Percentiles rank a stretch among this genome's conserved stretches.
Evolutionary conservation across 2,888 invertebrate species (phyloP).

Genomic region (Saturnia japonica): DNA sequence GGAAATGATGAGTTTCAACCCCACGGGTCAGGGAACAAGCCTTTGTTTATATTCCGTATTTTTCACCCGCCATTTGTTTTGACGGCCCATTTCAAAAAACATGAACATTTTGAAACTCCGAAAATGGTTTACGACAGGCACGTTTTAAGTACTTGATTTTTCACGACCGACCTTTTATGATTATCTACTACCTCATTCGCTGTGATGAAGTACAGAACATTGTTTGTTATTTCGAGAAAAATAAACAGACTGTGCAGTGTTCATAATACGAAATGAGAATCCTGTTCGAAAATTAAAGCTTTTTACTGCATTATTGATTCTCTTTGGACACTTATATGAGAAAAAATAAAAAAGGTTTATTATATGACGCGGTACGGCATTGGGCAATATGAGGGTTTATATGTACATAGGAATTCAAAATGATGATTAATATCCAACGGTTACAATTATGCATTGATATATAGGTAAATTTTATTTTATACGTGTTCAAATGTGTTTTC

Average conservation of each 20-base stretch:
- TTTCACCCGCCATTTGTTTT: conserved; percentile 76
- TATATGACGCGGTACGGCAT: too few species aligned
- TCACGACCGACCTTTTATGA: conserved; percentile 46
- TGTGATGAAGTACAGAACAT: conserved; percentile 27
- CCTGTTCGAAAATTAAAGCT: too few species aligned
- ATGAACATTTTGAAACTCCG: conserved; percentile 55
- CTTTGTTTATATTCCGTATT: conserved; percentile 78
- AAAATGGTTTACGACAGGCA: conserved; percentile 58
- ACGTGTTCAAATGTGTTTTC: too few species aligned
- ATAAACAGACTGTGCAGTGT: background rate
- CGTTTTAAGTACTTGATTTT: conserved; percentile 51
- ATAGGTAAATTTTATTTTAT: too few species aligned
- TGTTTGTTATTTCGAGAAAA: conserved; percentile 5
- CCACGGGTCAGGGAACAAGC: conserved; percentile 65
- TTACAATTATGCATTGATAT: too few species aligned
- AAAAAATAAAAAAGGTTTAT: too few species aligned
- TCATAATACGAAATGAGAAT: too few species aligned
- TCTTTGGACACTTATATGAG: too few species aligned
- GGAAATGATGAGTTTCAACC: conserved; percentile 68
- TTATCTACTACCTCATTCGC: conserved; percentile 42
- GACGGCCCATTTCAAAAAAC: conserved; percentile 65
- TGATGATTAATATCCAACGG: too few species aligned
- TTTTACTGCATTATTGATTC: too few species aligned
- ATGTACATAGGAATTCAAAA: too few species aligned
- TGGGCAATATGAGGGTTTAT: too few species aligned